Conservation (phyloP, 2,888 invertebrate species). For the Conistra vaccinii region DNA sequence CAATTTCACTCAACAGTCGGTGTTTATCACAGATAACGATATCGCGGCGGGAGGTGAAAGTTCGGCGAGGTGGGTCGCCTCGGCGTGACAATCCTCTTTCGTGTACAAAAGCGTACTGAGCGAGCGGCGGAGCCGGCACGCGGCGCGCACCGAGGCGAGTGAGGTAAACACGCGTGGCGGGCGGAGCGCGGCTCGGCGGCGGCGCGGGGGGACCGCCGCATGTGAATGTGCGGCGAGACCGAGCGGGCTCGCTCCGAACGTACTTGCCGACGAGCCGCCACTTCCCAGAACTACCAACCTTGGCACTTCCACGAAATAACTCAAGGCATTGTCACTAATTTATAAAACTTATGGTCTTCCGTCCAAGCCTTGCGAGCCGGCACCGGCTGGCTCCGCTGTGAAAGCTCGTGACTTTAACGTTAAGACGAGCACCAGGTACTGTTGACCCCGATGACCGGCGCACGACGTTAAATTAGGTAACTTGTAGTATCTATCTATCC, state of each 20-base stretch:
- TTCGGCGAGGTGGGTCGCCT: conserved; percentile 79
- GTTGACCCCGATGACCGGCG: conserved; percentile 77
- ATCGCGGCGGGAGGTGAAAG: conserved; percentile 89
- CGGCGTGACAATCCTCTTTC: conserved; percentile 78
- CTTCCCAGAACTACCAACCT: conserved; percentile 88
- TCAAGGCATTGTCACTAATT: conserved; percentile 89
- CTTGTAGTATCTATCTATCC: conserved; percentile 75
- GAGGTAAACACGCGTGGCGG: conserved; percentile 73
- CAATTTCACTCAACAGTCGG: conserved; percentile 86
- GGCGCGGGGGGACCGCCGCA: conserved; percentile 62
- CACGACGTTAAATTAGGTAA: conserved; percentile 73
- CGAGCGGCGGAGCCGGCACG: conserved; percentile 68
- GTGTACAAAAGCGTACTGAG: conserved; percentile 81
- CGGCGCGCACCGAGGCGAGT: conserved; percentile 66
- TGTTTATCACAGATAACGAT: conserved; percentile 88
- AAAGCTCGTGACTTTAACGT: conserved; percentile 70
- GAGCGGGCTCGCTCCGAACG: conserved; percentile 69
- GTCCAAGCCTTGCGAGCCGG: conserved; percentile 76
- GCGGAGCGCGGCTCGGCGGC: conserved; percentile 63
- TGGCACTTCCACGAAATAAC: conserved; percentile 88
- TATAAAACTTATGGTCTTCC: conserved; percentile 87
- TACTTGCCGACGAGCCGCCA: conserved; percentile 78
- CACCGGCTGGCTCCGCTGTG: conserved; percentile 67
- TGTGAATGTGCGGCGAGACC: conserved; percentile 70
- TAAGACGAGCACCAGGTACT: conserved; percentile 67